Percentiles rank a stretch among this genome's conserved stretches.
Evolutionary conservation across 1,140 invertebrate species (phyloP).

Genomic region (Zaprionus tsacasi): DNA sequence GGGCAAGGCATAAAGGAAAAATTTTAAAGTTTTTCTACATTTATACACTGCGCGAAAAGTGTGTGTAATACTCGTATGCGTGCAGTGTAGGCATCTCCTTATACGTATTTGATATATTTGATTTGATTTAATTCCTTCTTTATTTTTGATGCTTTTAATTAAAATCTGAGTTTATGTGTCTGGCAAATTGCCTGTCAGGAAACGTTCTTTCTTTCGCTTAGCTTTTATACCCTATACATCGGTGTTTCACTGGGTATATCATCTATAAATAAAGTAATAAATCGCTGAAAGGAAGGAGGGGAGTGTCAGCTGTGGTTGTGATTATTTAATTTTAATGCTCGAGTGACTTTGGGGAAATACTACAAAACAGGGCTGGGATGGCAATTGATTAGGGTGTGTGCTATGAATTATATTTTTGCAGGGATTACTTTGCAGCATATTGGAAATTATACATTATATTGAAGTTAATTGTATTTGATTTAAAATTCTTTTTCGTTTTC

Average conservation of each 20-base stretch:
- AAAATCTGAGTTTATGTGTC: slow-evolving; percentile 69
- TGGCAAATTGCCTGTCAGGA: slow-evolving; percentile 61
- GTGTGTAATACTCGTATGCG: no score
- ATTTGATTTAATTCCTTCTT: slow-evolving; percentile 15
- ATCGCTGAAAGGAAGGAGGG: neutral
- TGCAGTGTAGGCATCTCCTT: neutral
- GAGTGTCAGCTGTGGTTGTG: slow-evolving; percentile 44
- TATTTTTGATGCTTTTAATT: slow-evolving; percentile 62
- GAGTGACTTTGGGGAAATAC: slow-evolving; percentile 53
- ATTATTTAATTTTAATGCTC: slow-evolving; percentile 79
- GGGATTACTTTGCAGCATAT: no score
- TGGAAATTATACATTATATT: neutral
- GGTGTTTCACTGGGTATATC: neutral
- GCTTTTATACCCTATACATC: slow-evolving; percentile 18
- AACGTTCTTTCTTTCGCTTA: no score
- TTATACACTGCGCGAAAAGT: no score
- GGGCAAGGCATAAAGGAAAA: no score
- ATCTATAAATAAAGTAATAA: slow-evolving; percentile 26
- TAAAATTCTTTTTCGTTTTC: neutral
- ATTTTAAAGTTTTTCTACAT: no score
- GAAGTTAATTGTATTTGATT: no score
- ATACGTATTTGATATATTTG: slow-evolving; percentile 18
- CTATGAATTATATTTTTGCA: neutral
- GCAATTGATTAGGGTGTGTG: neutral
- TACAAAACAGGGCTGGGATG: slow-evolving; percentile 32